A percentile compares a stretch with the other conserved stretches of the same genome.
These are phyloP conservation scores for Neoarius graeffei DNA, from an alignment of 2,113 vertebrate species.

Conservation along the genomic window DNA sequence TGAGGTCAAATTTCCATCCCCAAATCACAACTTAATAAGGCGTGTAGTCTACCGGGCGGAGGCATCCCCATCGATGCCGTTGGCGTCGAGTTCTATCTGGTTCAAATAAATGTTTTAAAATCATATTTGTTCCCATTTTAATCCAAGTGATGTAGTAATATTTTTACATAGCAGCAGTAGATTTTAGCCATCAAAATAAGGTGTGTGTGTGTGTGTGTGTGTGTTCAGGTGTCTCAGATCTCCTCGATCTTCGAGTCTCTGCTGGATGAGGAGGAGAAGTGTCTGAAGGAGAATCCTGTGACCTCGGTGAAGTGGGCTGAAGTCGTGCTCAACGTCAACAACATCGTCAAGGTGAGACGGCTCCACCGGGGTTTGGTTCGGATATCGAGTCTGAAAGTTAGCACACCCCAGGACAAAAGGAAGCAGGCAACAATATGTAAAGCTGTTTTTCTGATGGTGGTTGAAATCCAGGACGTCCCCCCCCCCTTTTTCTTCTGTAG, in stretches of 20 bases:
- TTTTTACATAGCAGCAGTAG: too few relatives aligned
- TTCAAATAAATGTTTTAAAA: too few relatives aligned
- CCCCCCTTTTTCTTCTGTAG: too few relatives aligned
- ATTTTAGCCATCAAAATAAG: too few relatives aligned
- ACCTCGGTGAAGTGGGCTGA: slow-evolving; percentile 87
- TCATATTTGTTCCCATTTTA: too few relatives aligned
- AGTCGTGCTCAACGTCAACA: slow-evolving; percentile 82
- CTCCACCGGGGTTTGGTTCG: background rate
- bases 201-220: background rate
- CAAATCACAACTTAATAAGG: too few relatives aligned
- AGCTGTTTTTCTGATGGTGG: background rate
- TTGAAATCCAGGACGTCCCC: background rate
- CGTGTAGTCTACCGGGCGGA: too few relatives aligned
- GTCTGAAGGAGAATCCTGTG: slow-evolving; percentile 76
- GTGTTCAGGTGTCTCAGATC: slow-evolving; percentile 87
- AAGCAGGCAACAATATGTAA: background rate
- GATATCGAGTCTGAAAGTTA: background rate
- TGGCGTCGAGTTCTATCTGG: too few relatives aligned
- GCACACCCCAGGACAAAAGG: background rate
- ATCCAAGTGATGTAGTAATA: too few relatives aligned
- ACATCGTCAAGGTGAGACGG: slow-evolving; percentile 82
- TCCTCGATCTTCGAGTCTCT: slow-evolving; percentile 88
- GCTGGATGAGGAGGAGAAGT: slow-evolving; percentile 87
- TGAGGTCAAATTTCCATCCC: too few relatives aligned
- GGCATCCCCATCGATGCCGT: too few relatives aligned